These are phyloP conservation scores for Chroicocephalus ridibundus DNA, from an alignment of 2,113 vertebrate genomes.

Conservation along the genomic window DNA sequence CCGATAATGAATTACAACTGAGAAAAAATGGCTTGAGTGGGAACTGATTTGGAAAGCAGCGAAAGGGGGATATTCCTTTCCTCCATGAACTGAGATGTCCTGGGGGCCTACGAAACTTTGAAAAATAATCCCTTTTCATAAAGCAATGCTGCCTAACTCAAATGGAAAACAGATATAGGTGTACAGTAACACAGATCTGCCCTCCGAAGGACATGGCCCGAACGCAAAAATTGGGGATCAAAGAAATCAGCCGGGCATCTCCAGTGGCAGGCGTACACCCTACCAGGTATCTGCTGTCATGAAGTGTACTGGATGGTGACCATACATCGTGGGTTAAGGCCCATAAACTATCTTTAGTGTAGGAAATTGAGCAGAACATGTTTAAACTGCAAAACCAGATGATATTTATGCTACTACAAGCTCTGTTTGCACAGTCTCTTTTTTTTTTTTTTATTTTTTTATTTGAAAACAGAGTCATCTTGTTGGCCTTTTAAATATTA, in stretches of 20 bases:
- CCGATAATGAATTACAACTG: not conserved
- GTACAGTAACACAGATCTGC: not conserved
- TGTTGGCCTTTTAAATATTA: not conserved
- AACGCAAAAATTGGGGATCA: constrained; percentile 42
- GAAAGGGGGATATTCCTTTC: constrained; percentile 10
- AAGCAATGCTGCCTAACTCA: not conserved
- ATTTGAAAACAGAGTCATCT: not conserved
- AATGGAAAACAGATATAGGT: constrained; percentile 68
- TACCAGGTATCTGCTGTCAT: constrained; percentile 33
- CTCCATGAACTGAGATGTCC: constrained; percentile 6
- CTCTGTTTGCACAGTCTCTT: not conserved
- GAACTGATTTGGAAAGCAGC: not conserved
- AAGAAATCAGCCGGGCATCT: constrained; percentile 57
- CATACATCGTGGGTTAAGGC: constrained; percentile 11
- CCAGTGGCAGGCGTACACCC: constrained; percentile 52
- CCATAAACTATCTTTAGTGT: constrained; percentile 49
- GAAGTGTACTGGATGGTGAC: constrained; percentile 19
- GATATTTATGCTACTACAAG: constrained; percentile 42
- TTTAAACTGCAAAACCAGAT: constrained; percentile 52
- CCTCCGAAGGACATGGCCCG: constrained; percentile 13
- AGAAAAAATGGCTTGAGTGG: constrained; percentile 10
- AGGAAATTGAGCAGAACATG: constrained; percentile 56
- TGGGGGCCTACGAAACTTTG: constrained; percentile 33
- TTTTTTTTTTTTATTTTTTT: not conserved
- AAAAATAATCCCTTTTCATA: constrained; percentile 47